Percentiles rank a stretch among this genome's conserved stretches.
These are phyloP conservation scores for Choloepus hoffmanni DNA, from an alignment of 2,113 vertebrate genomes.

Conservation along the genomic window DNA sequence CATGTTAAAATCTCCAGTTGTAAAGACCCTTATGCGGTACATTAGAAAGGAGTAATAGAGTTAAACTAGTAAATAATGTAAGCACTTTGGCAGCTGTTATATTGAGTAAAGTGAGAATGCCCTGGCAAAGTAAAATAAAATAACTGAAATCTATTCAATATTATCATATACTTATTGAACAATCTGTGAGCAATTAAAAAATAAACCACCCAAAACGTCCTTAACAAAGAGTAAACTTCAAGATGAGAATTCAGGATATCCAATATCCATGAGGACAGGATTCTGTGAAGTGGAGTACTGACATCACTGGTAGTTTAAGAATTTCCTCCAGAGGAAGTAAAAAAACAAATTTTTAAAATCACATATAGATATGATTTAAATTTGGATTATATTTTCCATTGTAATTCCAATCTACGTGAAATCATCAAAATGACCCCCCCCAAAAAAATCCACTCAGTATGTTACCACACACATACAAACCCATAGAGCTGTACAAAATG, in stretches of 20 bases:
- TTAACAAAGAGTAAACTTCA: slow-evolving; percentile 47
- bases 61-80: slow-evolving; percentile 67
- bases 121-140: slow-evolving; percentile 62
- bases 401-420: slow-evolving; percentile 14
- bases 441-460: not conserved
- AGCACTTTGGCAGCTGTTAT: slow-evolving; percentile 64
- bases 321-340: not conserved
- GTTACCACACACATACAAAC: too few species aligned
- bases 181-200: slow-evolving; percentile 76
- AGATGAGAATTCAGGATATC: slow-evolving; percentile 13
- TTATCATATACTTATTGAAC: slow-evolving; percentile 67
- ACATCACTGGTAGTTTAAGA: not conserved
- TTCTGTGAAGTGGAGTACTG: not conserved
- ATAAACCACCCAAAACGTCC: slow-evolving; percentile 51
- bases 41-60: slow-evolving; percentile 46
- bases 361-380: not conserved
- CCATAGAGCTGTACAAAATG: too few species aligned
- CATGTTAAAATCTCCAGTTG: not conserved
- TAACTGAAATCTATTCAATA: slow-evolving; percentile 67
- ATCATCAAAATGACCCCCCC: slow-evolving; percentile 29
- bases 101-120: slow-evolving; percentile 58
- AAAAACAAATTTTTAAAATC: not conserved
- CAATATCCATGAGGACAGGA: not conserved
- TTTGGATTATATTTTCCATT: slow-evolving; percentile 1
- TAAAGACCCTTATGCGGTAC: slow-evolving; percentile 9